Evolutionary conservation across 2,113 vertebrate species (phyloP).

Genomic region (Cyanoliseus patagonus): DNA sequence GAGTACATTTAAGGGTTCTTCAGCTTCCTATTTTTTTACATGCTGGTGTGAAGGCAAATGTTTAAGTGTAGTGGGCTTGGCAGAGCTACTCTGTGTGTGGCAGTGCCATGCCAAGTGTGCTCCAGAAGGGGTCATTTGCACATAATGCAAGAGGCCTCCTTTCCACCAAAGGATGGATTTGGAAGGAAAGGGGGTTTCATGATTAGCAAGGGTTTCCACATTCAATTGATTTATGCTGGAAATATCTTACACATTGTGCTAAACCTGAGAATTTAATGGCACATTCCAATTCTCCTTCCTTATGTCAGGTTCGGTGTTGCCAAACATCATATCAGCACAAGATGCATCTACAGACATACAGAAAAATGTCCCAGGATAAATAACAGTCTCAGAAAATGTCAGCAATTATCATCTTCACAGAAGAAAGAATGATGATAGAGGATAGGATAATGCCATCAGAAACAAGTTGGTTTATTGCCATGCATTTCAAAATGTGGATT

Average conservation of each 20-base stretch:
- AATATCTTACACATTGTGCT: background rate
- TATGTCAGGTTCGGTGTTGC: background rate
- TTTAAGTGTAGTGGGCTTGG: background rate
- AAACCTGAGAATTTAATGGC: background rate
- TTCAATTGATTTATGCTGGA: background rate
- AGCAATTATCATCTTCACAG: background rate
- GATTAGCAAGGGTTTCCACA: background rate
- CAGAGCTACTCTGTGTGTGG: background rate
- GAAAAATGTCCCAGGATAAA: background rate
- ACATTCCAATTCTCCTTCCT: background rate
- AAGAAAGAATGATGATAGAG: background rate
- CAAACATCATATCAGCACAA: background rate
- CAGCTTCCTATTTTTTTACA: background rate
- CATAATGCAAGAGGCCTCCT: background rate
- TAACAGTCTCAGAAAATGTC: background rate
- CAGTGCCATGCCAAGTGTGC: background rate
- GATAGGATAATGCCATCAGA: background rate
- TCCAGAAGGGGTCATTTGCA: background rate
- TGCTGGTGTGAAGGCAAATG: background rate
- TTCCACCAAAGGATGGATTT: background rate
- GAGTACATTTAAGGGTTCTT: background rate
- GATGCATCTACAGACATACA: background rate
- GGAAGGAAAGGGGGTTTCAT: background rate
- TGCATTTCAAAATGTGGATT: background rate
- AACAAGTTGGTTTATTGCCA: background rate